These are phyloP conservation scores for Anastatus disparis DNA, from an alignment of 1,140 invertebrate species.

Conservation along the genomic window DNA sequence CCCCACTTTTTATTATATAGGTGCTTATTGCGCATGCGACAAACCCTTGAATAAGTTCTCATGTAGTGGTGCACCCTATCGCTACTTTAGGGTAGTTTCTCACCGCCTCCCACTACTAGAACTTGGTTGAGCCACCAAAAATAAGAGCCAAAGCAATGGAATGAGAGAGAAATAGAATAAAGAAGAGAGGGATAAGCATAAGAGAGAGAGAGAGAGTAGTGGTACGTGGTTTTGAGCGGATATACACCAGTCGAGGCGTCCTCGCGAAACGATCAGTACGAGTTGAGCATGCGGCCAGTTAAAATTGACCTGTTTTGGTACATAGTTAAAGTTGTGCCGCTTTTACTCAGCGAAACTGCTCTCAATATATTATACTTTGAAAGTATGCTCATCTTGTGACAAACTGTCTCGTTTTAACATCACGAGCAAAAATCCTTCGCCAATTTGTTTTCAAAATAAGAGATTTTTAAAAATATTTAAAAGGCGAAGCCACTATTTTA, in stretches of 20 bases:
- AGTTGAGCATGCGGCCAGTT: slow-evolving; percentile 52
- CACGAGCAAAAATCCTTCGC: no score
- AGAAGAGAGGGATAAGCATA: no score
- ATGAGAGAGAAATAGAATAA: no score
- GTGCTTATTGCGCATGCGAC: background rate
- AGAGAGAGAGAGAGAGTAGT: no score
- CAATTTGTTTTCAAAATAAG: no score
- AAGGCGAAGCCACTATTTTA: no score
- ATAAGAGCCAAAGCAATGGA: no score
- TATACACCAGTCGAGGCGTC: slow-evolving; percentile 44
- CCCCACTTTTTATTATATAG: no score
- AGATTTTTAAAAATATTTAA: no score
- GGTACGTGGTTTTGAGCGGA: slow-evolving; percentile 28
- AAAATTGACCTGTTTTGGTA: slow-evolving; percentile 21
- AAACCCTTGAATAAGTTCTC: background rate
- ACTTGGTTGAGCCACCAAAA: background rate
- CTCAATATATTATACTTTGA: background rate
- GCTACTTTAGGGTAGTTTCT: background rate
- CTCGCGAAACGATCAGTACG: slow-evolving; percentile 51
- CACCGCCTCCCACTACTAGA: slow-evolving; percentile 13
- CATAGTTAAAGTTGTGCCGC: background rate
- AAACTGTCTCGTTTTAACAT: no score
- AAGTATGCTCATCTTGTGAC: background rate
- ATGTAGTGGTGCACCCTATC: slow-evolving; percentile 47
- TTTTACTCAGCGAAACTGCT: background rate